Evolutionary conservation across 2,888 invertebrate genomes (phyloP).

Genomic region (Xanthia icteritia): DNA sequence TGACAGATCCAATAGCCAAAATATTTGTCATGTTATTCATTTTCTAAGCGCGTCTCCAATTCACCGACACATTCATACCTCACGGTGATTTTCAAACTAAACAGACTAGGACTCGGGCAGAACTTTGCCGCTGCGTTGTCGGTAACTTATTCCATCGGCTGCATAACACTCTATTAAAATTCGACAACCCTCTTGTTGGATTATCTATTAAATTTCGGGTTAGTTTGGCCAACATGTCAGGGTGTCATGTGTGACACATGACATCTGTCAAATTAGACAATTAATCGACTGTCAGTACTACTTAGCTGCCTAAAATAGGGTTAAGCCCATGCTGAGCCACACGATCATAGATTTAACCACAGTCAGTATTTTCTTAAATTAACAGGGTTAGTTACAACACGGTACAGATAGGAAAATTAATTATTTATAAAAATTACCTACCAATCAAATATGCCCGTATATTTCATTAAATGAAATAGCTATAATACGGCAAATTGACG

Average conservation of each 20-base stretch:
- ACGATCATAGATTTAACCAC: no score
- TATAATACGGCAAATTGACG: not conserved
- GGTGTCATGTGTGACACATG: conserved; percentile 3
- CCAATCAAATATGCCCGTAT: not conserved
- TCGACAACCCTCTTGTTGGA: conserved; percentile 39
- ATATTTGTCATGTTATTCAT: no score
- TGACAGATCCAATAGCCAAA: no score
- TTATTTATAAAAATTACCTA: not conserved
- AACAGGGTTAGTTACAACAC: not conserved
- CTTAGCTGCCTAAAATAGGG: not conserved
- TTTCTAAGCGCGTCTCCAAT: not conserved
- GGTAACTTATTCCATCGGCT: conserved; percentile 71
- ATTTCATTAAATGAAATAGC: no score
- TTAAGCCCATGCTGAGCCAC: no score
- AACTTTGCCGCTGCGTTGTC: conserved; percentile 73
- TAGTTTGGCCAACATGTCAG: not conserved
- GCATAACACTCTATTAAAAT: conserved; percentile 74
- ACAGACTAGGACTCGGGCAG: conserved; percentile 58
- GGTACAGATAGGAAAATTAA: not conserved
- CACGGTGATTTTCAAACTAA: conserved; percentile 60
- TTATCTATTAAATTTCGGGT: conserved; percentile 9
- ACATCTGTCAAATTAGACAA: conserved; percentile 13
- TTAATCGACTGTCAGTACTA: not conserved
- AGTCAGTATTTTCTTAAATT: no score
- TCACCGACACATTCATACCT: conserved; percentile 48